Conservation (phyloP, 2,888 invertebrate species). For the Drosophila acutilabella region DNA sequence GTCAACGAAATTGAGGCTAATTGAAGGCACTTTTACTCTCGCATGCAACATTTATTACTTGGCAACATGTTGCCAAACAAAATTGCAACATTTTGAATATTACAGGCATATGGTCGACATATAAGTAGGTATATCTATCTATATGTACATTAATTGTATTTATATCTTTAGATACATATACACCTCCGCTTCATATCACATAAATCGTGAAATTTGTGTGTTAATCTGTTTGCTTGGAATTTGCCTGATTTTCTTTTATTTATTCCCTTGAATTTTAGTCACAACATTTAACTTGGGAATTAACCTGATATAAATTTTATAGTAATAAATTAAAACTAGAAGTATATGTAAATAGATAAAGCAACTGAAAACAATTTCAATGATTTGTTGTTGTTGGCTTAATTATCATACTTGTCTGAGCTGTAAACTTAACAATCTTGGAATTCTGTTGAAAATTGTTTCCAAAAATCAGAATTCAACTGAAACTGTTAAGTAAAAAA, state of each 20-base stretch:
- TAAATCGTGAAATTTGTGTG: conserved; percentile 15
- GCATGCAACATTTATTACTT: conserved; percentile 30
- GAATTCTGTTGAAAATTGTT: not conserved
- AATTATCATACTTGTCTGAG: conserved; percentile 5
- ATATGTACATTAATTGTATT: not conserved
- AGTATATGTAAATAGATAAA: not conserved
- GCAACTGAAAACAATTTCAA: conserved; percentile 1
- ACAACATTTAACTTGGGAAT: conserved; percentile 24
- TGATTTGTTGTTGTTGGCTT: not conserved
- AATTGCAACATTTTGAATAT: conserved; percentile 11
- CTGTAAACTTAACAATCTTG: not conserved
- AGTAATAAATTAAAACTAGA: conserved; percentile 6
- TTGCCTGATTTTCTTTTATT: conserved; percentile 25
- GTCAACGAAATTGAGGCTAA: conserved; percentile 58
- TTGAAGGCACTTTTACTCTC: conserved; percentile 69
- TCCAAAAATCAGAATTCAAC: not conserved
- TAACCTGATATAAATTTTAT: conserved; percentile 27
- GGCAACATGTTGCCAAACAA: conserved; percentile 24
- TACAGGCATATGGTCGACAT: not conserved
- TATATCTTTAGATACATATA: not conserved
- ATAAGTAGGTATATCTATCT: not conserved
- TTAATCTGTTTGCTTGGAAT: conserved; percentile 18
- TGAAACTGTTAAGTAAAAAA: too few relatives aligned
- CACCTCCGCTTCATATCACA: not conserved
- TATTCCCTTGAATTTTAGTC: conserved; percentile 29